phyloP scores from a whole-genome alignment of 2,888 invertebrate genomes.

The Molanna angustata region DNA sequence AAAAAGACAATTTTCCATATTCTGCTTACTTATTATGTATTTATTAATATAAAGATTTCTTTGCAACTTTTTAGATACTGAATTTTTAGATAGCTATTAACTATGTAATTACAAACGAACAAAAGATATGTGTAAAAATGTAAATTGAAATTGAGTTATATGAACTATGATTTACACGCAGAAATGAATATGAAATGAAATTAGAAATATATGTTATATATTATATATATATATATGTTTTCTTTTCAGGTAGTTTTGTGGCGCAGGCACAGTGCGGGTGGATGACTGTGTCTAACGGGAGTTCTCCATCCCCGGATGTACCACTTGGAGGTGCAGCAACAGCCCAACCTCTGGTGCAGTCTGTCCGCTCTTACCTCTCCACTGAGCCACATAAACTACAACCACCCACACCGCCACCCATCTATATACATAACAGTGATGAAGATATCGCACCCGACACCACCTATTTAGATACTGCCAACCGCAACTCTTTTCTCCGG shows the following conservation, averaged over 20 bases:
- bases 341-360: conserved; percentile 52
- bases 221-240: too few species aligned
- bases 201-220: too few species aligned
- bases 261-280: conserved; percentile 49
- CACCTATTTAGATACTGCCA: conserved; percentile 8
- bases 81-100: too few species aligned
- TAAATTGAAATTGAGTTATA: too few species aligned
- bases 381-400: conserved; percentile 46
- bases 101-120: too few species aligned
- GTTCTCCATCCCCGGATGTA: conserved; percentile 44
- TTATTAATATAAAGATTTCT: too few species aligned
- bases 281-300: conserved; percentile 53
- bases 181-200: too few species aligned
- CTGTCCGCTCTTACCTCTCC: conserved; percentile 51
- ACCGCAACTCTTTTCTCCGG: conserved; percentile 40
- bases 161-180: too few species aligned
- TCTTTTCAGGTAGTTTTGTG: conserved; percentile 49
- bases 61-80: too few species aligned
- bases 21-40: too few species aligned
- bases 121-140: too few species aligned
- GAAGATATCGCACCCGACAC: conserved; percentile 21
- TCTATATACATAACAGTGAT: conserved; percentile 17
- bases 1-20: too few species aligned
- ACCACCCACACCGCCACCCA: conserved; percentile 33
- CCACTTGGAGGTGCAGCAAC: conserved; percentile 36